phyloP scores from a whole-genome alignment of 2,888 invertebrate species.

The Mesopsocus fuscifrons region DNA sequence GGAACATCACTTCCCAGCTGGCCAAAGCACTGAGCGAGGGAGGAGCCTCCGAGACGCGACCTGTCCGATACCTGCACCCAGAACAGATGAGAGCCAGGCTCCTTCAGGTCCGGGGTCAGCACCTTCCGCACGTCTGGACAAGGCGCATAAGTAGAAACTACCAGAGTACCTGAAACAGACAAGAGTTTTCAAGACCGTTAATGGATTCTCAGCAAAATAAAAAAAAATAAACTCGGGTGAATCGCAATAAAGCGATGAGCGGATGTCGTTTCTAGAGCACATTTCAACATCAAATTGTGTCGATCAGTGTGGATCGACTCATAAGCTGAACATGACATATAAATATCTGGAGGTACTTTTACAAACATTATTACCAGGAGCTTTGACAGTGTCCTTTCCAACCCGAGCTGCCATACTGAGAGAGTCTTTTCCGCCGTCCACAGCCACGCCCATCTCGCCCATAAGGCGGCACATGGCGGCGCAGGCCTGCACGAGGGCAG shows the following conservation, averaged over 20 bases:
- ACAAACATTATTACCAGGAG: no score
- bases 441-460: conserved; percentile 62
- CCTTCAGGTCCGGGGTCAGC: conserved; percentile 82
- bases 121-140: conserved; percentile 71
- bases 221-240: not conserved
- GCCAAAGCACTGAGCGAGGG: conserved; percentile 75
- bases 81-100: conserved; percentile 38
- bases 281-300: no score
- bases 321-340: no score
- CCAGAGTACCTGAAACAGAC: conserved; percentile 52
- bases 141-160: conserved; percentile 90
- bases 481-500: conserved; percentile 71
- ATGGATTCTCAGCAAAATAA: not conserved
- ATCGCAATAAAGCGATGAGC: no score
- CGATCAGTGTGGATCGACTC: no score
- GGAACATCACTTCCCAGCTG: conserved; percentile 67
- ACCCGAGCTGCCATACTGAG: conserved; percentile 92
- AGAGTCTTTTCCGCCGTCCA: conserved; percentile 96
- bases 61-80: conserved; percentile 59
- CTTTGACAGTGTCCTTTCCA: conserved; percentile 34
- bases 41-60: conserved; percentile 75
- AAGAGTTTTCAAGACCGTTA: no score
- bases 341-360: no score
- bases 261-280: no score
- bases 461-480: conserved; percentile 72